phyloP scores from a whole-genome alignment of 2,888 invertebrate species.

The Euplexia lucipara region DNA sequence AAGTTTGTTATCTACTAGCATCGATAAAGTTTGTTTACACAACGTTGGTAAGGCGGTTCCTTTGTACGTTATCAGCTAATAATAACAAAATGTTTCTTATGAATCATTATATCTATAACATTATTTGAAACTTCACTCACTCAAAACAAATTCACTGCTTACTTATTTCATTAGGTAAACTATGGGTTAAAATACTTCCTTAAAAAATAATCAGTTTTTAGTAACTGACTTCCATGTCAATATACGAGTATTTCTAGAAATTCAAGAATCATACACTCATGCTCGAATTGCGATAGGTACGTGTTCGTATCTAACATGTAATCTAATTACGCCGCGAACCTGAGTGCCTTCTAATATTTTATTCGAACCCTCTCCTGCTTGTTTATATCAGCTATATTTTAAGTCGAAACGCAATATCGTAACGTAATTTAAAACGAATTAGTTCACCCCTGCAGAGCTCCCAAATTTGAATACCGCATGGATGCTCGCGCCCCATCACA shows the following conservation, averaged over 20 bases:
- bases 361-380: slow-evolving; percentile 83
- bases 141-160: slow-evolving; percentile 4
- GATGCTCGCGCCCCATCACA: slow-evolving; percentile 84
- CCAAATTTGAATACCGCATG: slow-evolving; percentile 87
- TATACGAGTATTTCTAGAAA: slow-evolving; percentile 20
- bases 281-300: slow-evolving; percentile 62
- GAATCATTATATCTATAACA: slow-evolving; percentile 28
- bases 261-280: slow-evolving; percentile 29
- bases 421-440: slow-evolving; percentile 91
- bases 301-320: slow-evolving; percentile 75
- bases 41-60: slow-evolving; percentile 28
- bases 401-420: slow-evolving; percentile 88
- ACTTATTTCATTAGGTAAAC: not conserved
- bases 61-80: slow-evolving; percentile 51
- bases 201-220: slow-evolving; percentile 7
- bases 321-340: slow-evolving; percentile 76
- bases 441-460: slow-evolving; percentile 86
- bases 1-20: slow-evolving; percentile 37
- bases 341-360: slow-evolving; percentile 79
- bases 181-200: not conserved
- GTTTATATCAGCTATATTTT: slow-evolving; percentile 88
- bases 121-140: slow-evolving; percentile 42
- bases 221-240: not conserved
- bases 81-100: slow-evolving; percentile 53
- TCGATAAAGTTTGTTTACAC: slow-evolving; percentile 39